Conservation (phyloP, 2,797 vertebrate species). For the Choloepus didactylus region DNA sequence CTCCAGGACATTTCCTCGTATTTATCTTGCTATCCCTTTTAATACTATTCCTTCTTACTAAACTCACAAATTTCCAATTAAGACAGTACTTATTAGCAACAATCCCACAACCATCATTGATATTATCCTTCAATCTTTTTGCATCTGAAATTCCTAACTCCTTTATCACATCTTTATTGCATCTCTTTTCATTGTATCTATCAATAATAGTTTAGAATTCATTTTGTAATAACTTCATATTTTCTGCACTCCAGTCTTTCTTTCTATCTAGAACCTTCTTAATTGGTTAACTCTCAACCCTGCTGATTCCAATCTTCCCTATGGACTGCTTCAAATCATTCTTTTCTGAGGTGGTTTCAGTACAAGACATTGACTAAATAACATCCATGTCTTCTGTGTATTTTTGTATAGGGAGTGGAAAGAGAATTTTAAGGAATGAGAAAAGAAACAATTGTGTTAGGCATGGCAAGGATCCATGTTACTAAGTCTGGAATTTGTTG, state of each 20-base stretch:
- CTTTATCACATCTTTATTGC: background rate
- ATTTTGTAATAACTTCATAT: background rate
- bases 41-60: background rate
- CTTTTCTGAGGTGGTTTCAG: background rate
- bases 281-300: background rate
- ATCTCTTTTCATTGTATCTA: background rate
- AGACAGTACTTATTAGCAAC: too few species aligned
- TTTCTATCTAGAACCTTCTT: background rate
- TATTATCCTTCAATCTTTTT: background rate
- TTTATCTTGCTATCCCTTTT: background rate
- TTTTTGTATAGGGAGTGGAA: background rate
- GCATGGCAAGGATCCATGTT: accelerated
- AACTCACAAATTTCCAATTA: background rate
- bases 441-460: background rate
- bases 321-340: background rate
- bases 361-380: background rate
- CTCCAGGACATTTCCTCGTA: background rate
- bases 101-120: too few species aligned
- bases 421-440: background rate
- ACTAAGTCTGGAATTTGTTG: background rate
- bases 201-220: background rate
- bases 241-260: background rate
- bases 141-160: background rate
- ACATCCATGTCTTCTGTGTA: accelerated
- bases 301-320: accelerated